Evolutionary conservation across 2,797 vertebrate genomes (phyloP), one percentile per base, ranked within the genome.

Genomic region (Apogon talboti): DNA sequence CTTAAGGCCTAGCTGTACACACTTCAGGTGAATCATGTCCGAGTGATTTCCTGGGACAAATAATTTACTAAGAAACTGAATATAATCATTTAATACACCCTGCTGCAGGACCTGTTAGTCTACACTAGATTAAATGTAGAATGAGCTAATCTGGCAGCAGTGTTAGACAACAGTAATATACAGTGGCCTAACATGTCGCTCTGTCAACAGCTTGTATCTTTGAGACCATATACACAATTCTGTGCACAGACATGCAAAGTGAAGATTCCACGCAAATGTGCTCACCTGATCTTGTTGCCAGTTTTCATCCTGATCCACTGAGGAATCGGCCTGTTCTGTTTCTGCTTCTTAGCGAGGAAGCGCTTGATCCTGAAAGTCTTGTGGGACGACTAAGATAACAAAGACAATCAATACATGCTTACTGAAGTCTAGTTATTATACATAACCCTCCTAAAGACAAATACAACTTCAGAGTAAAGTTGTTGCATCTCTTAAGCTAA

Each of bases 221-320:
- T 9, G 33, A 35, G 7, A 9, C 33, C 33, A n/a, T n/a, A n/a
- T n/a, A n/a, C n/a, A n/a, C n/a, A 35, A 8, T 10, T 11, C 0
- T 2, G 0, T 1, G 10, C 24, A 24, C 12, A 9, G 2, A 1
- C 4, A 9, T 11, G 11, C 2, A 44, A 1, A 7, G 8, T 4
- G 1, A 1, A 40, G 0, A 33, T 2, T 0, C 30, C 12, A 44
- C 4, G 6, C 45, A 19, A 0, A 5, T 2, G 0, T 30, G 21
- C 87, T 71, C 76, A 98, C 98, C 98, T 96, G 95, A 99, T 99
- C 89, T 98, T 99, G 88, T 99, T 99, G 70, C 97, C 98, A 4
- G 98, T 99, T 83, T 99, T 99, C 98, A 99, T 99, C 71, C 98
- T 93, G 81, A 99, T 99, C 98, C 98, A 99, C 66, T 99, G 97